Percentiles rank a stretch among this genome's conserved stretches.
Evolutionary conservation across 2,797 vertebrate genomes (phyloP).

Genomic region (Sus cebifrons): DNA sequence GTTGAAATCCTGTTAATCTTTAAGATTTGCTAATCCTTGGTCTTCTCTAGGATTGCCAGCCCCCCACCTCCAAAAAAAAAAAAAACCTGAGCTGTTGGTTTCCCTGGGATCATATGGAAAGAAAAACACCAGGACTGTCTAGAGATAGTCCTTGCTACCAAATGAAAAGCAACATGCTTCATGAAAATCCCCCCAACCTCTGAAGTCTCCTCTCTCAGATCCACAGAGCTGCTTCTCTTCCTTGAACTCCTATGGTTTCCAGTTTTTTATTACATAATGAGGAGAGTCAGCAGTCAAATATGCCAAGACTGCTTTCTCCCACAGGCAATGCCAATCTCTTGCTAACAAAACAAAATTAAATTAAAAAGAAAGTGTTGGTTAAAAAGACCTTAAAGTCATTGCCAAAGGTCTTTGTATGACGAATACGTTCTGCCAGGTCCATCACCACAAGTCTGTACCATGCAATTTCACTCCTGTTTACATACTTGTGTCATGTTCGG

Average conservation of each 20-base stretch:
- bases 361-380: constrained; percentile 76
- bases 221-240: background rate
- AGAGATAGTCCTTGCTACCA: constrained; percentile 80
- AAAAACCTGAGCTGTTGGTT: constrained; percentile 90
- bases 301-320: constrained; percentile 60
- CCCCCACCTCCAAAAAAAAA: background rate
- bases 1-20: background rate
- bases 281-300: constrained; percentile 46
- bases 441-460: background rate
- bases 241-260: constrained; percentile 26
- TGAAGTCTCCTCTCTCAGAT: background rate
- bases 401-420: constrained; percentile 63
- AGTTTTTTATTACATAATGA: constrained; percentile 60
- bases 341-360: constrained; percentile 80
- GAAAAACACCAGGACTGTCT: constrained; percentile 88
- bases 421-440: constrained; percentile 51
- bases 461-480: constrained; percentile 38
- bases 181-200: constrained; percentile 30
- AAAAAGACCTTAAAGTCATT: constrained; percentile 75
- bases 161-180: background rate
- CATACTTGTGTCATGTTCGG: constrained; percentile 2
- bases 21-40: constrained; percentile 57
- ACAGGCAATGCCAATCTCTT: constrained; percentile 70
- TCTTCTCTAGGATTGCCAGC: constrained; percentile 55
- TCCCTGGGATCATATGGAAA: constrained; percentile 86